A percentile compares a stretch with the other conserved stretches of the same genome.
Conservation (phyloP, 1,140 invertebrate genomes). For the Heterodera carotae region DNA sequence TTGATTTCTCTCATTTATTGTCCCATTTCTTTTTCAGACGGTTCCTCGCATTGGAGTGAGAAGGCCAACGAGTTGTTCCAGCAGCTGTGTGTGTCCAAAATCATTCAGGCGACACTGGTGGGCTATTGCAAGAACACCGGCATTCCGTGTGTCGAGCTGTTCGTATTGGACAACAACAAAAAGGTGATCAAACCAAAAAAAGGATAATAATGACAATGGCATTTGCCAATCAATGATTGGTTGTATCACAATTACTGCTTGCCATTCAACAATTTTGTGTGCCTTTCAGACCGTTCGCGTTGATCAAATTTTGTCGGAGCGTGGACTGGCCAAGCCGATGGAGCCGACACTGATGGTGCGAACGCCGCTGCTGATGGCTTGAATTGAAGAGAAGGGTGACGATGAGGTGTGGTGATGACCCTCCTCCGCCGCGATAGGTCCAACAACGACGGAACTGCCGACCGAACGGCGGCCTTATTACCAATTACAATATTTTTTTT, state of each 20-base stretch:
- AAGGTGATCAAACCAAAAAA: conserved; percentile 47
- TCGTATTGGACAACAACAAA: conserved; percentile 48
- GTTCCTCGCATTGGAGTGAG: conserved; percentile 46
- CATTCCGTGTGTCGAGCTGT: conserved; percentile 51
- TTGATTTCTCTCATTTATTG: no score
- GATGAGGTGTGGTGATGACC: no score
- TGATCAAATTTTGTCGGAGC: conserved; percentile 49
- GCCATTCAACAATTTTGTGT: no score
- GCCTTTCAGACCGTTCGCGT: conserved; percentile 48
- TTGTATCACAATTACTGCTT: no score
- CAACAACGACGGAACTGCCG: no score
- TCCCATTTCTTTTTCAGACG: conserved; percentile 16
- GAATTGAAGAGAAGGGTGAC: background rate
- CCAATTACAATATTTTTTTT: no score
- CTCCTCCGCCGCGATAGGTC: no score
- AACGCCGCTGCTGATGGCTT: background rate
- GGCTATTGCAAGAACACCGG: conserved; percentile 46
- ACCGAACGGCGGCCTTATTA: no score
- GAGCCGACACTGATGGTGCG: conserved; percentile 45
- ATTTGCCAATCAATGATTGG: conserved; percentile 20
- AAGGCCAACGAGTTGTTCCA: conserved; percentile 53
- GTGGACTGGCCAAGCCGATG: conserved; percentile 41
- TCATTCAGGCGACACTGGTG: conserved; percentile 51
- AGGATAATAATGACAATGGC: no score
- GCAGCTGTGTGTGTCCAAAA: conserved; percentile 45